Evolutionary conservation across 2,888 invertebrate genomes (phyloP).

Genomic region (Eilema depressum): DNA sequence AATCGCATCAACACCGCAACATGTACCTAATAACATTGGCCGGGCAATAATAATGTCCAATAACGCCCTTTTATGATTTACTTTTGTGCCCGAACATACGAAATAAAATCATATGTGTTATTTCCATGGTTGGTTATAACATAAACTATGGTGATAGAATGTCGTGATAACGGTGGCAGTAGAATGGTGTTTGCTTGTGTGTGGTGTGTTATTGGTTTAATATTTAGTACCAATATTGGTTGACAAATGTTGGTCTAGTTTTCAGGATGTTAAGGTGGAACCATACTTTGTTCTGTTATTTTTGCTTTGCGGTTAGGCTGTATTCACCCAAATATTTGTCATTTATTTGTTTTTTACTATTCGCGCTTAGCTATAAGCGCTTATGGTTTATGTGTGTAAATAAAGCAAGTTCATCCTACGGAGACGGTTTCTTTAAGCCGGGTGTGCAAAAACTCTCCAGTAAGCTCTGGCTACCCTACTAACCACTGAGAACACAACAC

Average conservation of each 20-base stretch:
- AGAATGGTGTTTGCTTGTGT: constrained; percentile 37
- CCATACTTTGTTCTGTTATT: too few relatives aligned
- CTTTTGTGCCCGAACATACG: constrained; percentile 66
- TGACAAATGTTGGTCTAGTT: neutral
- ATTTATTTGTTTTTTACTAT: too few relatives aligned
- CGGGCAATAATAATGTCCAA: constrained; percentile 79
- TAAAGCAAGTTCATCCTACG: too few relatives aligned
- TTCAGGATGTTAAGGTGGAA: too few relatives aligned
- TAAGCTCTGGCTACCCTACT: too few relatives aligned
- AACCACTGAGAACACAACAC: too few relatives aligned
- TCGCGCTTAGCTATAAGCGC: too few relatives aligned
- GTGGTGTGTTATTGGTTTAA: constrained; percentile 25
- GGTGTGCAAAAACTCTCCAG: too few relatives aligned
- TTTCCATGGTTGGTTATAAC: constrained; percentile 45
- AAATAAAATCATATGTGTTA: constrained; percentile 72
- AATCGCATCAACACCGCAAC: constrained; percentile 44
- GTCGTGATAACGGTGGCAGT: constrained; percentile 35
- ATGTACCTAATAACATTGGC: constrained; percentile 68
- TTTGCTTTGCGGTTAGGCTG: too few relatives aligned
- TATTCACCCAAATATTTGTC: too few relatives aligned
- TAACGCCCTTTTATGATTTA: constrained; percentile 80
- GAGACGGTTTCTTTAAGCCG: too few relatives aligned
- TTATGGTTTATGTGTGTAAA: too few relatives aligned
- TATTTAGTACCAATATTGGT: constrained; percentile 18
- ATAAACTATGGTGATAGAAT: constrained; percentile 51